phyloP scores from a whole-genome alignment of 1,140 invertebrate species.

The Holcopasites calliopsidis region DNA sequence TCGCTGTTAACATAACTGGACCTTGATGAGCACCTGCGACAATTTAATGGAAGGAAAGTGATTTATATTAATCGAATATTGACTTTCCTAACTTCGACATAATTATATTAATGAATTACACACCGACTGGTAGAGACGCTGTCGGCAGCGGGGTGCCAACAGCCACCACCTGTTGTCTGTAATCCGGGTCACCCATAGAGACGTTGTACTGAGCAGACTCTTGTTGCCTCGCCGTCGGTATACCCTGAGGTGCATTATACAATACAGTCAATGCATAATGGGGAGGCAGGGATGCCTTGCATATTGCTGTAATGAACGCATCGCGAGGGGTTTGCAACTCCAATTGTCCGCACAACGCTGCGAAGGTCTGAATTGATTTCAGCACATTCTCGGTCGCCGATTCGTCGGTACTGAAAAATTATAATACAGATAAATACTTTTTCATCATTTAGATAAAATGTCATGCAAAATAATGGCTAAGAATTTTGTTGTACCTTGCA shows the following conservation, averaged over 20 bases:
- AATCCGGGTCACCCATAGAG: conserved; percentile 82
- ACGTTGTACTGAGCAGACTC: conserved; percentile 79
- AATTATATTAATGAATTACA: conserved; percentile 24
- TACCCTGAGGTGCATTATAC: conserved; percentile 82
- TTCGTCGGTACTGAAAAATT: conserved; percentile 90
- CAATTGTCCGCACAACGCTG: conserved; percentile 88
- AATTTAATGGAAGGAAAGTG: no score
- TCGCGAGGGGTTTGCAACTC: conserved; percentile 89
- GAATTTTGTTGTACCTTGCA: conserved; percentile 86
- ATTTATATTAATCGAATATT: neutral
- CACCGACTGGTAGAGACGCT: conserved; percentile 87
- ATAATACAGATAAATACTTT: conserved; percentile 6
- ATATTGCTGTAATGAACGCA: conserved; percentile 96
- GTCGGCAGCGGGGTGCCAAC: conserved; percentile 95
- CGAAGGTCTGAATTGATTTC: conserved; percentile 93
- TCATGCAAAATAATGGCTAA: neutral
- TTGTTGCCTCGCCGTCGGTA: conserved; percentile 72
- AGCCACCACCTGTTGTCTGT: conserved; percentile 94
- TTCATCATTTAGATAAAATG: conserved; percentile 22
- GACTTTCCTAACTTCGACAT: neutral
- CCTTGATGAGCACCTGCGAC: conserved; percentile 87
- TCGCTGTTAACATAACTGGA: conserved; percentile 99
- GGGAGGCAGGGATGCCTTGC: conserved; percentile 95
- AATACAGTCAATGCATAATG: conserved; percentile 96
- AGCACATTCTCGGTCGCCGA: conserved; percentile 92